Conservation (phyloP, 1,140 invertebrate species). For the Parasteatoda tepidariorum region DNA sequence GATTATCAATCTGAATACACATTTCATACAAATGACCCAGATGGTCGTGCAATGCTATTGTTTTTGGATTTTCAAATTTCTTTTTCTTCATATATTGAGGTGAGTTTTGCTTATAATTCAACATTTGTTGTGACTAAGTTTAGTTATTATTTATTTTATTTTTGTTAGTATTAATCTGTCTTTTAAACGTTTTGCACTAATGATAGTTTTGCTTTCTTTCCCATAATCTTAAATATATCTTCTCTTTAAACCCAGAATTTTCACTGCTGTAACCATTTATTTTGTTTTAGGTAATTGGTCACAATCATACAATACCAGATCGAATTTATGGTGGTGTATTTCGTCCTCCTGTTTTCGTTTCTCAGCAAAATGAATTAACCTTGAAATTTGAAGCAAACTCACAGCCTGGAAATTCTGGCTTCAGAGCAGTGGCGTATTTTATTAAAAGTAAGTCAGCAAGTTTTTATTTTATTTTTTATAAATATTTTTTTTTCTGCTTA, state of each 20-base stretch:
- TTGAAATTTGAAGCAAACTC: conserved; percentile 31
- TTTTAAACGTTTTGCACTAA: neutral
- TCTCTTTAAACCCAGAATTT: neutral
- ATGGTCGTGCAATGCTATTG: conserved; percentile 28
- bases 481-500: no score
- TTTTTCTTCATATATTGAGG: conserved; percentile 11
- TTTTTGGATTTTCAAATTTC: conserved; percentile 25
- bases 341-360: conserved; percentile 31
- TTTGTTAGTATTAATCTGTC: no score
- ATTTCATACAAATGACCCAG: neutral
- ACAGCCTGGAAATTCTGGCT: neutral
- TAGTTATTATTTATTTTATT: no score
- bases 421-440: conserved; percentile 23
- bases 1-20: conserved; percentile 17
- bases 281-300: conserved; percentile 14
- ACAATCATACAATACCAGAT: conserved; percentile 21
- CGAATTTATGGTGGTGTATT: conserved; percentile 20
- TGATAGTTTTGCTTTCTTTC: no score
- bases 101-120: neutral
- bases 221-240: neutral
- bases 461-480: no score
- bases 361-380: neutral
- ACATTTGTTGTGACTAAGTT: neutral
- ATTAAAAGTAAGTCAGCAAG: neutral
- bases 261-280: neutral